A percentile compares a stretch with the other conserved stretches of the same genome.
Evolutionary conservation across 2,888 invertebrate genomes (phyloP).

Genomic region (Luperina nickerlii): DNA sequence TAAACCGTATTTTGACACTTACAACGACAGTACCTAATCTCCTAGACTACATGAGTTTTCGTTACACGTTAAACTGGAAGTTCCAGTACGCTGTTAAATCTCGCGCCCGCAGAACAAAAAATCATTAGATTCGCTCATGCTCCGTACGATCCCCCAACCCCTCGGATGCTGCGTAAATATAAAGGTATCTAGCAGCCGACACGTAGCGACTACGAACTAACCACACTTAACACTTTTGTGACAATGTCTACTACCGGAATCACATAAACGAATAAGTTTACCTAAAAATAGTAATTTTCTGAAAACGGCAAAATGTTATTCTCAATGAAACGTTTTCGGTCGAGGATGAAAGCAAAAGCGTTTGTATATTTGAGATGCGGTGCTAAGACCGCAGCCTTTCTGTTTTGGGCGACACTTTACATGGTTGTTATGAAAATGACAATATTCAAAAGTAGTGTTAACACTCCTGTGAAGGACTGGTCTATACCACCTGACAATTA

Average conservation of each 20-base stretch:
- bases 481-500: conserved; percentile 86
- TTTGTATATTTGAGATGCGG: conserved; percentile 85
- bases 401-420: conserved; percentile 87
- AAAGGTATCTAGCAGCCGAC: conserved; percentile 26
- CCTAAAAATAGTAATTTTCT: conserved; percentile 43
- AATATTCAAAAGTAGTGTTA: conserved; percentile 84
- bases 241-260: conserved; percentile 67
- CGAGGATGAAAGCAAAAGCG: conserved; percentile 80
- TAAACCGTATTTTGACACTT: background rate
- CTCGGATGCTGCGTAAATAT: conserved; percentile 81
- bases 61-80: conserved; percentile 16
- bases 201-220: conserved; percentile 31
- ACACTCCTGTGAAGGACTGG: conserved; percentile 81
- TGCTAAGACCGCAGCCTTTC: conserved; percentile 85
- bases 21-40: background rate
- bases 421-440: conserved; percentile 88
- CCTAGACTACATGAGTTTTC: conserved; percentile 22
- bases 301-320: conserved; percentile 80
- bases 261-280: conserved; percentile 44
- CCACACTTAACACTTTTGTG: conserved; percentile 44
- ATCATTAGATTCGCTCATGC: conserved; percentile 89
- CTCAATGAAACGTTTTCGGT: conserved; percentile 80
- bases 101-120: conserved; percentile 77
- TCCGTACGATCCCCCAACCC: conserved; percentile 75
- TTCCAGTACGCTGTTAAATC: conserved; percentile 67